Conservation (phyloP, 1,140 invertebrate species). For the Papilio polytes region DNA sequence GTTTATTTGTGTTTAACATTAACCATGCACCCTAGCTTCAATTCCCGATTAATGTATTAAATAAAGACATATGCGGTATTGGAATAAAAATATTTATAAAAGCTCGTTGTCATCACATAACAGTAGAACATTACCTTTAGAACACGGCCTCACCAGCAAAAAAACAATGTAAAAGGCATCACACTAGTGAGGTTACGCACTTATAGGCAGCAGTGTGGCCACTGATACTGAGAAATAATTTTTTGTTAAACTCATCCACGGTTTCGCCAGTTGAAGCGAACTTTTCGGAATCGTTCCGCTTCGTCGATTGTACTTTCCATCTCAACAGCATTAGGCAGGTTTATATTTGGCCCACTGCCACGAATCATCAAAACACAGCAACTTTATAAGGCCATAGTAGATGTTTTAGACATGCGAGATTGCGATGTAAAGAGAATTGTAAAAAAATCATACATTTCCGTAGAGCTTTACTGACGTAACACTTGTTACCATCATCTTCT, state of each 20-base stretch:
- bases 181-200: no score
- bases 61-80: neutral
- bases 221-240: neutral
- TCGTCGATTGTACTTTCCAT: constrained; percentile 53
- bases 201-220: neutral
- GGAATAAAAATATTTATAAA: no score
- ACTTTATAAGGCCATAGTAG: neutral
- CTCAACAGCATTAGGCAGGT: constrained; percentile 48
- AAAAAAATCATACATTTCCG: no score
- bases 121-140: no score
- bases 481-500: no score
- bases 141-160: no score
- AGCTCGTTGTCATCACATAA: no score
- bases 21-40: neutral
- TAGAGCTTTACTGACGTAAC: no score
- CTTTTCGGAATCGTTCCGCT: constrained; percentile 47
- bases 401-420: neutral
- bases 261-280: constrained; percentile 26
- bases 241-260: neutral
- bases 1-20: neutral
- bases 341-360: constrained; percentile 43
- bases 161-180: no score
- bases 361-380: constrained; percentile 20
- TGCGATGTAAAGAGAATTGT: neutral
- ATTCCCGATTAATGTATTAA: neutral